Base-by-base conservation (phyloP, 2,113 vertebrate genomes). In the Pachycephala philippinensis region DNA sequence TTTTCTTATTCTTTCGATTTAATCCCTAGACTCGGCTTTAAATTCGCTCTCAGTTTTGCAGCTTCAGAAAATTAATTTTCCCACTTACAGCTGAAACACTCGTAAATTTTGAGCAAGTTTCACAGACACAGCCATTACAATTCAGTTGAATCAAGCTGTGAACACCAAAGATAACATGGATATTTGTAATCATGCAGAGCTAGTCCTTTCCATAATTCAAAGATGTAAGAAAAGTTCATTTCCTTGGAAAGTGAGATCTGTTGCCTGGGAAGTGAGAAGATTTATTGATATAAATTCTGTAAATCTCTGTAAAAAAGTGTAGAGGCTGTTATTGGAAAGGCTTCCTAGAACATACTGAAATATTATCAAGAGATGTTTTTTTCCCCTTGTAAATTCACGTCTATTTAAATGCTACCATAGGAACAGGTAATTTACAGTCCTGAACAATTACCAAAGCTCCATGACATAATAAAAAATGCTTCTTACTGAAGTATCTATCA, bases 121-220 rank as follows among this genome's bases (percentile, higher is more conserved):
- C 87, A 97, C 90, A 89, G 90, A 91, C 89, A 91, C 94, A 97
- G 97, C 95, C 95, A 84, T 96, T 96, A 94, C 86, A 96, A 69
- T 95, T 95, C 76, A 97, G 49, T 61, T 89, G 74, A 87, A 87
- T 79, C 77, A 88, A 96, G 87, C 95, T 97, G 86, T 89, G 84
- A 89, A 70, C 49, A 93, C 52, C 71, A 87, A 89, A 76, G 89
- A 57, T 83, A 89, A 82, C 61, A 66, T 4, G 40, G 53, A 70
- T 89, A 87, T 87, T 85, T 84, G 80, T 66, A 93, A 68, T 70
- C 87, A 95, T 91, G 86, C 93, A 95, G 91, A 89, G 69, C 27
- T 81, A 70, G 86, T 92, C 79, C 68, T 81, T 95, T 75, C 76
- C 35, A 18, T 66, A 49, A 75, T 54, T 91, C 60, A 70, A 92